Evolutionary conservation across 2,888 invertebrate genomes (phyloP).

Genomic region (Dione juno): DNA sequence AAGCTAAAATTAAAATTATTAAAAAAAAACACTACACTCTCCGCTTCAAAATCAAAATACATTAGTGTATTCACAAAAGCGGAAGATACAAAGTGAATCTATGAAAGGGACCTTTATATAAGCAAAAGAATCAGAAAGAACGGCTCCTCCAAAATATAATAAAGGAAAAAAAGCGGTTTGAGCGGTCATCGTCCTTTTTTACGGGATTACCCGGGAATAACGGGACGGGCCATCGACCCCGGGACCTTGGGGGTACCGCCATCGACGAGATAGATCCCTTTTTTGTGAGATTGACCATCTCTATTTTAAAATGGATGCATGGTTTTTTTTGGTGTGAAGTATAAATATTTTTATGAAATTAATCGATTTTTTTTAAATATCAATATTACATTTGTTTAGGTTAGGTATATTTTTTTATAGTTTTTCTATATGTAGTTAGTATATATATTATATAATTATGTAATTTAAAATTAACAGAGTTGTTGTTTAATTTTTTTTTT

Average conservation of each 20-base stretch:
- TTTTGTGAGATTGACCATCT: conserved; percentile 15
- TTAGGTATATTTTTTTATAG: too few relatives aligned
- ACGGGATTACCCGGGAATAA: conserved; percentile 59
- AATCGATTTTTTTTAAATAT: neutral
- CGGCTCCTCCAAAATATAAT: conserved; percentile 20
- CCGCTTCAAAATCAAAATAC: neutral
- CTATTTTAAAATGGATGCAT: neutral
- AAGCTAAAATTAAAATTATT: neutral
- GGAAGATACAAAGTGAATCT: conserved; percentile 13
- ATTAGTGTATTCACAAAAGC: neutral
- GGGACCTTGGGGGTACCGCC: conserved; percentile 52
- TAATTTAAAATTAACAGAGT: too few relatives aligned
- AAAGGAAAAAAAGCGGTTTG: conserved; percentile 32
- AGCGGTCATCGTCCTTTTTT: conserved; percentile 52
- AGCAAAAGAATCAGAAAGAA: conserved; percentile 21
- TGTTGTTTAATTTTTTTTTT: too few relatives aligned
- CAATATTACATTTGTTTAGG: neutral
- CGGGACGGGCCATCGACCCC: conserved; percentile 54
- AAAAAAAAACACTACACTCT: neutral
- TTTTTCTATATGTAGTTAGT: too few relatives aligned
- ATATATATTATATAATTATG: too few relatives aligned
- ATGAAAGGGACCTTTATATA: conserved; percentile 6
- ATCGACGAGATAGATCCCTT: neutral
- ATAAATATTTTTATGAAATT: neutral
- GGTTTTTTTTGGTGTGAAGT: neutral